Evolutionary conservation across 2,113 vertebrate genomes (phyloP).

Genomic region (Oenanthe melanoleuca): DNA sequence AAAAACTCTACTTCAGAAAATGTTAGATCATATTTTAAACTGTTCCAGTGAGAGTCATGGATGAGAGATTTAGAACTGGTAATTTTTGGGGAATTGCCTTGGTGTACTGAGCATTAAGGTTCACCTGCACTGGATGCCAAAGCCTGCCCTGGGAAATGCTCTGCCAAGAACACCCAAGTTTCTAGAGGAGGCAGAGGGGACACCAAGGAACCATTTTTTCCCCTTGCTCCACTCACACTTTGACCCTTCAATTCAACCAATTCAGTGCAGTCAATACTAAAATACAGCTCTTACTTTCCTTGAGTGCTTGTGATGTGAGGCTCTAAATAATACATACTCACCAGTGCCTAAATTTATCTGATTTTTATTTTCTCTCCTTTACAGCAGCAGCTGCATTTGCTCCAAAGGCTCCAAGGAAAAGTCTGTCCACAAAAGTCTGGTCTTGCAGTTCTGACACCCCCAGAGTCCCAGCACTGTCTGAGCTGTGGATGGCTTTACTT

Average conservation of each 20-base stretch:
- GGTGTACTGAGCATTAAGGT: background rate
- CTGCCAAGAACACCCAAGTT: background rate
- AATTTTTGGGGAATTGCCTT: too few relatives aligned
- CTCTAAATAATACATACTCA: too few relatives aligned
- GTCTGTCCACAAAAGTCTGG: background rate
- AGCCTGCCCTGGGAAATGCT: background rate
- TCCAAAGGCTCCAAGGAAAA: background rate
- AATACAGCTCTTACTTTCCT: background rate
- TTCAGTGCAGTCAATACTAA: background rate
- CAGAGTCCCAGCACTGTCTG: background rate
- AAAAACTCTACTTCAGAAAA: background rate
- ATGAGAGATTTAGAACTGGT: background rate
- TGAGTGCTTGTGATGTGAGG: background rate
- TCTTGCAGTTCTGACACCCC: background rate
- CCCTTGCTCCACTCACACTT: rapidly evolving
- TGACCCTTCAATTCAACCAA: rapidly evolving
- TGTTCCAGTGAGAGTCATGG: background rate
- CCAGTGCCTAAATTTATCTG: background rate
- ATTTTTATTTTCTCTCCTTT: background rate
- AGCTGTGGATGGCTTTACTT: background rate
- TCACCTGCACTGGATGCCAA: background rate
- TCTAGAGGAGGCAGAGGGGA: background rate
- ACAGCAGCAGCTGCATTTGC: background rate
- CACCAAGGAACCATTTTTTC: rapidly evolving
- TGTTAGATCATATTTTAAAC: background rate